Conservation (phyloP, 2,113 vertebrate species). For the Prionailurus viverrinus region DNA sequence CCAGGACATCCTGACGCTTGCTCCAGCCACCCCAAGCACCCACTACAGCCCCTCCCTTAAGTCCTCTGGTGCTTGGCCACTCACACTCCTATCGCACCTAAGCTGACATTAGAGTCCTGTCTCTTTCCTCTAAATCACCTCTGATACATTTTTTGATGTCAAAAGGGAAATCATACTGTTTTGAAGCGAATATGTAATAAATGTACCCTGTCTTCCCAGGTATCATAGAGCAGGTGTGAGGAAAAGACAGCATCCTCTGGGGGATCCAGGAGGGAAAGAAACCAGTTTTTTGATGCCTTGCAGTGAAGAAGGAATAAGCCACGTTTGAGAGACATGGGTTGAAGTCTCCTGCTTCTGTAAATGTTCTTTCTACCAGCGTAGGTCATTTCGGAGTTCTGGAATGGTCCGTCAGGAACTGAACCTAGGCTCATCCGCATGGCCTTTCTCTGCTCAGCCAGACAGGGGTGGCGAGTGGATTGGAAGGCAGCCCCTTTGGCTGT, state of each 20-base stretch:
- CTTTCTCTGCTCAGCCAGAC: background rate
- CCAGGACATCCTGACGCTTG: background rate
- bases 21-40: background rate
- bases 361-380: background rate
- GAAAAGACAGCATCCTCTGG: background rate
- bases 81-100: background rate
- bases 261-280: background rate
- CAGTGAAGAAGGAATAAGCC: background rate
- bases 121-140: background rate
- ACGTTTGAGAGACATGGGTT: background rate
- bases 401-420: background rate
- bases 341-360: no score
- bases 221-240: background rate
- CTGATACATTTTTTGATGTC: background rate
- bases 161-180: background rate
- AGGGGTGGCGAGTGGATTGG: background rate
- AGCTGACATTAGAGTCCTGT: background rate
- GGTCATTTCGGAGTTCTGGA: background rate
- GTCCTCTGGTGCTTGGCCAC: background rate
- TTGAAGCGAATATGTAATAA: background rate
- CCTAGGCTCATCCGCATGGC: accelerated
- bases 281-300: background rate
- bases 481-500: background rate
- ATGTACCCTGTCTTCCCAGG: background rate
- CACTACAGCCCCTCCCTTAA: background rate